These are phyloP conservation scores for Tigriopus californicus DNA, from an alignment of 2,888 invertebrate genomes.

Conservation along the genomic window DNA sequence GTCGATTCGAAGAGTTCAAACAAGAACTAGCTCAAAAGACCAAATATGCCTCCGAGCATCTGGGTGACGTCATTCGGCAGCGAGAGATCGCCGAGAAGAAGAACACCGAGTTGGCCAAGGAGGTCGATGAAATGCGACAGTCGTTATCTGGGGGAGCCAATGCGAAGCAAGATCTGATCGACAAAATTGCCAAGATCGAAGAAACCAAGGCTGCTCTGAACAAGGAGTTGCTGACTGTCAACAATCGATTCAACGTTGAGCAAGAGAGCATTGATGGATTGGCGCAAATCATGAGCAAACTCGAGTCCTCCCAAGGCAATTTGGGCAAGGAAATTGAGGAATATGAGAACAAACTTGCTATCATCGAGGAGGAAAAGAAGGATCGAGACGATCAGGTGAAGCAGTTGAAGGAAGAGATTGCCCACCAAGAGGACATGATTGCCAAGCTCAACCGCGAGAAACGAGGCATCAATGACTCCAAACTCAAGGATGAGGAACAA, in stretches of 20 bases:
- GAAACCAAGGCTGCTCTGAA: constrained; percentile 57
- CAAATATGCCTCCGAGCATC: constrained; percentile 31
- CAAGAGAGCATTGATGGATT: background rate
- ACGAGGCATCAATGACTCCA: constrained; percentile 35
- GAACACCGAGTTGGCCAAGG: constrained; percentile 34
- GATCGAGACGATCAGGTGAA: constrained; percentile 97
- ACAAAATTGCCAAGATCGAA: constrained; percentile 88
- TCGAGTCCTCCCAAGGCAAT: constrained; percentile 80
- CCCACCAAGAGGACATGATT: constrained; percentile 97
- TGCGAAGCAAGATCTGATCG: constrained; percentile 80
- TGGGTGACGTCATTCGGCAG: constrained; percentile 33
- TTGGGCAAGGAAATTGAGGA: constrained; percentile 96
- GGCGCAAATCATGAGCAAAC: constrained; percentile 86
- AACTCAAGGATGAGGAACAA: constrained; percentile 26
- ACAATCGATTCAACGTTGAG: constrained; percentile 22
- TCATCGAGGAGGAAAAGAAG: constrained; percentile 84
- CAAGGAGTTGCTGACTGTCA: constrained; percentile 21
- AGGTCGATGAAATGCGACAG: constrained; percentile 30
- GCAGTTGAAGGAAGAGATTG: constrained; percentile 95
- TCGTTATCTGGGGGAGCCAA: constrained; percentile 46
- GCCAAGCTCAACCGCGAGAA: constrained; percentile 98
- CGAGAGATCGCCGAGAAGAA: constrained; percentile 35
- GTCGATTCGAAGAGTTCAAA: constrained; percentile 22
- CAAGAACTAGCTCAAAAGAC: constrained; percentile 33
- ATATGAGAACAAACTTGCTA: constrained; percentile 79